Evolutionary conservation across 2,797 vertebrate genomes (phyloP).

Genomic region (Labroides dimidiatus): DNA sequence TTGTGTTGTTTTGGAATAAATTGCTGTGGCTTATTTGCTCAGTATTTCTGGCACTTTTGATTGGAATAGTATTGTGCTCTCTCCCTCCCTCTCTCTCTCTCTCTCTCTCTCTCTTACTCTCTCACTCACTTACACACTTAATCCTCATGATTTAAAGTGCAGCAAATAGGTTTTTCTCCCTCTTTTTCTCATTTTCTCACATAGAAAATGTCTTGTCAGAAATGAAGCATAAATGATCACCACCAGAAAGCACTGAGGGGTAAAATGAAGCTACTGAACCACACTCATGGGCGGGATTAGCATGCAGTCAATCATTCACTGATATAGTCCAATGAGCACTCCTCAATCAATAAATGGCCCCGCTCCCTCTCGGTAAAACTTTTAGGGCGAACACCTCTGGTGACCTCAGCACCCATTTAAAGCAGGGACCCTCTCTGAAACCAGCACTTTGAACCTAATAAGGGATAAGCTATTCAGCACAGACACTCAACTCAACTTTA

Average conservation of each 20-base stretch:
- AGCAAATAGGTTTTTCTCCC: slow-evolving; percentile 72
- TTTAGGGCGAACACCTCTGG: slow-evolving; percentile 53
- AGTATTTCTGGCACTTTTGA: slow-evolving; percentile 71
- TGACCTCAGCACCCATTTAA: slow-evolving; percentile 60
- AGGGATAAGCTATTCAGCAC: slow-evolving; percentile 7
- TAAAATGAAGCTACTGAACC: slow-evolving; percentile 80
- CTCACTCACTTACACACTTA: slow-evolving; percentile 73
- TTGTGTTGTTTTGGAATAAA: slow-evolving; percentile 75
- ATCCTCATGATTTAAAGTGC: slow-evolving; percentile 79
- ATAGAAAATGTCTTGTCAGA: slow-evolving; percentile 76
- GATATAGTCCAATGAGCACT: slow-evolving; percentile 78
- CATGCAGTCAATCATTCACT: slow-evolving; percentile 80
- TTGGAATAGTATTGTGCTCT: slow-evolving; percentile 60
- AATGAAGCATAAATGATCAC: slow-evolving; percentile 82
- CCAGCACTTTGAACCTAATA: slow-evolving; percentile 34
- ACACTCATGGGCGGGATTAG: slow-evolving; percentile 75
- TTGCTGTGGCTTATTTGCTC: slow-evolving; percentile 68
- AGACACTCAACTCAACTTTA: too few relatives aligned
- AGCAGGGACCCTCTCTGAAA: slow-evolving; percentile 35
- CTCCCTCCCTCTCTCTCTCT: slow-evolving; percentile 48
- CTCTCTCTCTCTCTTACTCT: slow-evolving; percentile 49
- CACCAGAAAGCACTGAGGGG: slow-evolving; percentile 70
- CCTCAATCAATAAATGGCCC: slow-evolving; percentile 75
- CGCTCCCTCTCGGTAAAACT: slow-evolving; percentile 67
- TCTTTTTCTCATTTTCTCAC: slow-evolving; percentile 70